A percentile compares a stretch with the other conserved stretches of the same genome.
Conservation (phyloP, 2,113 vertebrate species). For the Oenanthe melanoleuca region DNA sequence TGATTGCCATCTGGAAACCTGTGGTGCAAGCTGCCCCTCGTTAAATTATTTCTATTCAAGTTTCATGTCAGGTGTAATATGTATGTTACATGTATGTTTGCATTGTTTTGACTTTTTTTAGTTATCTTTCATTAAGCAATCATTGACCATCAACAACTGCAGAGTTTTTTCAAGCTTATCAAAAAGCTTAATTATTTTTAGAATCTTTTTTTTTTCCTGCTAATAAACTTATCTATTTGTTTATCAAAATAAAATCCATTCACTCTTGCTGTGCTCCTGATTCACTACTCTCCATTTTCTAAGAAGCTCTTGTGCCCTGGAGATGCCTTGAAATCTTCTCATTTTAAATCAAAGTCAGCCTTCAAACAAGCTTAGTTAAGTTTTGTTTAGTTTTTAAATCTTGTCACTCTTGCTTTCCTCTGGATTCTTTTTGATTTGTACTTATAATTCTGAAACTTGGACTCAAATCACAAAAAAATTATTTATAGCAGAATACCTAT, state of each 20-base stretch:
- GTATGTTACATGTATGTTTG: background rate
- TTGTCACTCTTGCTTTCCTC: background rate
- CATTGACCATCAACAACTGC: background rate
- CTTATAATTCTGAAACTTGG: background rate
- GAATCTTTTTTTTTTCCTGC: background rate
- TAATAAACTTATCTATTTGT: background rate
- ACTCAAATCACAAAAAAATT: background rate
- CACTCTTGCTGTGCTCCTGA: background rate
- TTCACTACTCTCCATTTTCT: background rate
- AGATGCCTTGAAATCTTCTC: background rate
- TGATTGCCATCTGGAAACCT: background rate
- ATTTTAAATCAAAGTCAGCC: background rate
- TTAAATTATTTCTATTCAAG: background rate
- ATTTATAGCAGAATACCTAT: background rate
- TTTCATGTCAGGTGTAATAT: fast-evolving
- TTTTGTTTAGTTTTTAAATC: background rate
- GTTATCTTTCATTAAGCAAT: background rate
- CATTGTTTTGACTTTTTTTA: background rate
- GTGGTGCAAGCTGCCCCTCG: background rate
- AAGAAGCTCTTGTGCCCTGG: background rate
- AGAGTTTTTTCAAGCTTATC: background rate
- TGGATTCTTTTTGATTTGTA: background rate
- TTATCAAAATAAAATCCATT: background rate
- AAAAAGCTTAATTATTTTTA: background rate
- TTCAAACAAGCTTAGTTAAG: background rate